Evolutionary conservation across 2,113 vertebrate species (phyloP).

Genomic region (Tyto alba): DNA sequence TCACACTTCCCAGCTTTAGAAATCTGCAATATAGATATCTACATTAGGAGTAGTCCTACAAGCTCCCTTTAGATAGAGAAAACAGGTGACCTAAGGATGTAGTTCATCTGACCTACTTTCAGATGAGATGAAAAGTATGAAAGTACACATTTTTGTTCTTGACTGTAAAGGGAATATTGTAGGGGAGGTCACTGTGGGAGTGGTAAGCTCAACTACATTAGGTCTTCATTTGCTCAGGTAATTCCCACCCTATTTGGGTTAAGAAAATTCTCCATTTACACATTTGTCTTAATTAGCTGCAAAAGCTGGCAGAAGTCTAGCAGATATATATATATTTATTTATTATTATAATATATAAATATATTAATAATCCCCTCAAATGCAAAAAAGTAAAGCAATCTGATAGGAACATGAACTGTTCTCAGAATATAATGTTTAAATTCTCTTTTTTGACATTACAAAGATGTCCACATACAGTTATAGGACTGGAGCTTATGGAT

Average conservation of each 20-base stretch:
- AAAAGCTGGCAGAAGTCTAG: not conserved
- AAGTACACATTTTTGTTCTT: not conserved
- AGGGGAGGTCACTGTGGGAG: not conserved
- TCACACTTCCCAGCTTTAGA: not conserved
- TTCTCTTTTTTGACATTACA: not conserved
- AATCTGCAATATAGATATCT: not conserved
- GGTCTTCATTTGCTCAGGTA: not conserved
- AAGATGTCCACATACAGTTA: not conserved
- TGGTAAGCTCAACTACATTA: not conserved
- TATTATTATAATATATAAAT: no score
- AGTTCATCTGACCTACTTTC: not conserved
- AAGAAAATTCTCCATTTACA: not conserved
- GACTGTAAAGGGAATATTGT: not conserved
- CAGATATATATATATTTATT: not conserved
- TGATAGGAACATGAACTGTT: not conserved
- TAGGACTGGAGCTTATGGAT: not conserved
- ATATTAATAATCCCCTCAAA: not conserved
- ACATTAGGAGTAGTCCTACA: not conserved
- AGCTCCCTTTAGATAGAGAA: not conserved
- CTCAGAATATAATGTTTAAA: not conserved
- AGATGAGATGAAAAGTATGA: not conserved
- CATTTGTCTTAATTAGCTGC: not conserved
- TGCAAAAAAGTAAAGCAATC: not conserved
- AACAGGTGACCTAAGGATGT: not conserved
- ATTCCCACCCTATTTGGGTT: not conserved